phyloP scores from a whole-genome alignment of 1,140 invertebrate species.

The Drosophila seguyi region DNA sequence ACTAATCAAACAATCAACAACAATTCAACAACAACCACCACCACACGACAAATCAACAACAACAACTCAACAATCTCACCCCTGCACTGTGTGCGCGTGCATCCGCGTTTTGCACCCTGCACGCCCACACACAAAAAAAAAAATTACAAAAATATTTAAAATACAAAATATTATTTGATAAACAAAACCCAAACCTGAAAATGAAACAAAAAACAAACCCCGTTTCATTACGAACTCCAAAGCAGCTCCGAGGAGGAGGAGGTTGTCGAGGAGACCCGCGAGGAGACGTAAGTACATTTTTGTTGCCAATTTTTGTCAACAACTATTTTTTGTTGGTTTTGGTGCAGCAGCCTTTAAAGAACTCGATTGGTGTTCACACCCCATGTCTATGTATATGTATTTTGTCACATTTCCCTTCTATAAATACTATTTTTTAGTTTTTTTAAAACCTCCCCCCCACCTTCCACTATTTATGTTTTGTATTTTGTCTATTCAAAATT shows the following conservation, averaged over 20 bases:
- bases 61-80: conserved; percentile 59
- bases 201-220: conserved; percentile 17
- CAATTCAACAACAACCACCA: conserved; percentile 54
- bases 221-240: conserved; percentile 74
- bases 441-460: neutral
- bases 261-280: conserved; percentile 87
- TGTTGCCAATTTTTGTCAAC: conserved; percentile 59
- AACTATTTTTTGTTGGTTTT: conserved; percentile 56
- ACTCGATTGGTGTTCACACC: conserved; percentile 74
- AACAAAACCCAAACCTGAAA: conserved; percentile 47
- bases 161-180: conserved; percentile 4
- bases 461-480: conserved; percentile 29
- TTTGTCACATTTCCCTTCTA: conserved; percentile 9
- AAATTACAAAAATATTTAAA: conserved; percentile 3
- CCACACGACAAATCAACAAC: conserved; percentile 56
- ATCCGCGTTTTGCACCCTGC: conserved; percentile 58
- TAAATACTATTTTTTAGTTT: conserved; percentile 36
- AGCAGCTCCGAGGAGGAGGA: conserved; percentile 89
- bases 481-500: conserved; percentile 54
- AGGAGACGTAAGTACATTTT: conserved; percentile 88
- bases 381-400: conserved; percentile 30
- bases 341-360: conserved; percentile 57
- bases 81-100: conserved; percentile 41
- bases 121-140: conserved; percentile 48
- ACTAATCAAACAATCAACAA: conserved; percentile 58